phyloP scores from a whole-genome alignment of 2,113 vertebrate species.

The Pedetes capensis region DNA sequence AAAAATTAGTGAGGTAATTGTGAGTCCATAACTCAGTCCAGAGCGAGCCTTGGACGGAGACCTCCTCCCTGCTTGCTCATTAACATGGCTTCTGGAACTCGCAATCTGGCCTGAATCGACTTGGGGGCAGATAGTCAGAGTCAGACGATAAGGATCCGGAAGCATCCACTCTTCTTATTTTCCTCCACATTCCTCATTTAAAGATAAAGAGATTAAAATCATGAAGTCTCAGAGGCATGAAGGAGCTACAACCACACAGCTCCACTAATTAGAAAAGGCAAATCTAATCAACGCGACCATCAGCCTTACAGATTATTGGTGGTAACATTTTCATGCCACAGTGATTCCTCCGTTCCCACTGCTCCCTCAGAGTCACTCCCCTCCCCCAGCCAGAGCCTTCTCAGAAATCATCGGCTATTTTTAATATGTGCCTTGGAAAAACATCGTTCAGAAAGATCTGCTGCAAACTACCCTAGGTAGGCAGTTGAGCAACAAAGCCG shows the following conservation, averaged over 20 bases:
- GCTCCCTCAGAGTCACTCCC: not conserved
- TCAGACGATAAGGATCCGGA: not conserved
- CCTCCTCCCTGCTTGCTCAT: not conserved
- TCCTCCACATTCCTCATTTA: constrained; percentile 37
- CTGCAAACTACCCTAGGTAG: not conserved
- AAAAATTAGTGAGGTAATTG: constrained; percentile 4
- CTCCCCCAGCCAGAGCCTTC: not conserved
- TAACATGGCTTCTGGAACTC: not conserved
- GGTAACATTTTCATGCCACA: not conserved
- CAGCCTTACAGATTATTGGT: not conserved
- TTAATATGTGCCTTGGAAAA: constrained; percentile 17
- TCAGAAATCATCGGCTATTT: not conserved
- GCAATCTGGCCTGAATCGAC: not conserved
- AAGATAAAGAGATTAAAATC: constrained; percentile 40
- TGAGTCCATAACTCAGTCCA: constrained; percentile 22
- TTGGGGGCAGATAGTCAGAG: constrained; percentile 49
- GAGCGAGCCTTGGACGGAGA: not conserved
- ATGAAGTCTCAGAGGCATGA: not conserved
- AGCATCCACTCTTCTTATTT: not conserved
- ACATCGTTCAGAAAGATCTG: not conserved
- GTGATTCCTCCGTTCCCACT: not conserved
- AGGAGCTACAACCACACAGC: not conserved
- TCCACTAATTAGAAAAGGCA: constrained; percentile 49
- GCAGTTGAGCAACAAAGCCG: not conserved
- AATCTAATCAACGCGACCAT: constrained; percentile 10